Base-by-base conservation (phyloP, 2,113 vertebrate species). In the Procavia capensis region DNA sequence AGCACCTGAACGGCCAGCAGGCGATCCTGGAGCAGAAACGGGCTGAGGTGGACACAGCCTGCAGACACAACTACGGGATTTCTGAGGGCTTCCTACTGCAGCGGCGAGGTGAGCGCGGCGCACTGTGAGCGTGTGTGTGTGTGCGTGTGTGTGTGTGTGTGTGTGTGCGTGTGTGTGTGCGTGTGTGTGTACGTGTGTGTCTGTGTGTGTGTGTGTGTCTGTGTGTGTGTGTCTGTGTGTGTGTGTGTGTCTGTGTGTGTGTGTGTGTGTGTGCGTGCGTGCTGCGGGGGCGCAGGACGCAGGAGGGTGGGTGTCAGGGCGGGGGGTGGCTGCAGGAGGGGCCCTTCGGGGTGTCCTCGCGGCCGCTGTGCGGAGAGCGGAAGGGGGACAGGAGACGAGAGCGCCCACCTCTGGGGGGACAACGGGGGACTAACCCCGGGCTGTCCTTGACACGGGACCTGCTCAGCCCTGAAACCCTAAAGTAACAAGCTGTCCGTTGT, bases 1-100 rank as follows among this genome's bases (percentile, higher is more conserved):
- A 85, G n/a, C 0, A 0, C 7, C 9, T 31, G 17, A 97, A 97
- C 22, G 0, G 9, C 3, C 95, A 29, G 78, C 75, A 95, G 43
- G 95, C 90, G 0, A 0, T 19, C 9, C 9, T 96, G 81, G 91
- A 93, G 29, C 0, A 0, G 0, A 0, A 0, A 41, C 43, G 36
- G 34, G 79, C 43, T 0, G 0, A 0, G 0, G 61, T 92, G 85
- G 70, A 94, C 84, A 41, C 0, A 3, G 0, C 0, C 0, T 74
- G 80, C 68, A 92, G 57, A 29, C 39, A 81, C 54, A 47, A 93
- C 91, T 78, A 92, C 6, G 1, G 5, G 7, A 1, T 64, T 2
- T 3, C 0, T 0, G 43, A 72, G 5, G 22, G 24, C 24, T 63
- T 94, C 43, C 1, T 16, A 25, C 8, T 34, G 20, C 19, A 22